These are phyloP conservation scores for Ceratoteleas bidentatus DNA, from an alignment of 1,140 invertebrate species.

Conservation along the genomic window DNA sequence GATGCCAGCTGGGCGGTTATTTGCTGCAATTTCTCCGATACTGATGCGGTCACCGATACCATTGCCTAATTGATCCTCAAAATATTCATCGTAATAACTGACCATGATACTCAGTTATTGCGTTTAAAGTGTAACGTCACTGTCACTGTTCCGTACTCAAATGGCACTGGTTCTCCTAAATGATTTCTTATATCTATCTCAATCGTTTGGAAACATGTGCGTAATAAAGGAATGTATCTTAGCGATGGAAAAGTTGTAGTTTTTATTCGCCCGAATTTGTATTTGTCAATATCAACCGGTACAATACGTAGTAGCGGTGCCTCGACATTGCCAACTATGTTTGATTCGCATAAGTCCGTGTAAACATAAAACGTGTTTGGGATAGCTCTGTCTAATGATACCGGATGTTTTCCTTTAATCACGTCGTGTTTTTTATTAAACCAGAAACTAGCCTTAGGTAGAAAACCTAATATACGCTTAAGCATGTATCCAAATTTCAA, in stretches of 20 bases:
- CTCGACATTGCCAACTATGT: background rate
- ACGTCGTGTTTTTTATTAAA: too few species aligned
- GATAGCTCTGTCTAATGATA: too few species aligned
- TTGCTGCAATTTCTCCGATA: too few species aligned
- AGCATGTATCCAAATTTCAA: too few species aligned
- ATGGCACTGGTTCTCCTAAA: too few species aligned
- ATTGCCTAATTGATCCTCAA: too few species aligned
- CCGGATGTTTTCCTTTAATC: too few species aligned
- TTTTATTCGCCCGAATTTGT: background rate
- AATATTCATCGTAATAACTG: too few species aligned
- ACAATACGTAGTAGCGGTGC: background rate
- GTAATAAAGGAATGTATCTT: background rate
- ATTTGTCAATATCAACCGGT: background rate
- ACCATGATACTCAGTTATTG: too few species aligned
- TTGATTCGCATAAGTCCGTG: background rate
- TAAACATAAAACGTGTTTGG: background rate
- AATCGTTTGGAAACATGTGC: background rate
- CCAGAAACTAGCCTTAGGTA: background rate
- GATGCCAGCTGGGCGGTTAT: too few species aligned
- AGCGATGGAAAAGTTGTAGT: background rate
- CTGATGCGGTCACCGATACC: too few species aligned
- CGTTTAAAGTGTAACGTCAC: too few species aligned
- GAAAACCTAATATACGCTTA: background rate
- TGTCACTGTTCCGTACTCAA: conserved; percentile 55
- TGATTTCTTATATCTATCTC: conserved; percentile 60